Conservation (phyloP, 2,113 vertebrate species). For the Caretta caretta region DNA sequence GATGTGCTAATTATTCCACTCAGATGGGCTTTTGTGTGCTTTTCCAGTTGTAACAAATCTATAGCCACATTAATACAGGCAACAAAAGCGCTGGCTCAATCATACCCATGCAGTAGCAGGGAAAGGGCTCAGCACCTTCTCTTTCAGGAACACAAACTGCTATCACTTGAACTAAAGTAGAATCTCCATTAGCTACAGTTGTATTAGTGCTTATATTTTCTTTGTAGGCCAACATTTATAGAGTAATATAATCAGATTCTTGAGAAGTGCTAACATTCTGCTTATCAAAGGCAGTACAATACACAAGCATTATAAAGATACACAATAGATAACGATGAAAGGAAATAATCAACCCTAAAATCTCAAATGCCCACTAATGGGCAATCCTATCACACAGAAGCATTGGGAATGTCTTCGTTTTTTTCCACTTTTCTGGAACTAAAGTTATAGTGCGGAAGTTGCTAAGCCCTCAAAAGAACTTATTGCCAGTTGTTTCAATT, state of each 20-base stretch:
- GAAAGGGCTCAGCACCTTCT: background rate
- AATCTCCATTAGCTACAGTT: background rate
- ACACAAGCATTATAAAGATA: background rate
- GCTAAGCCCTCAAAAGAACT: background rate
- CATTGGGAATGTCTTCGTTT: accelerated
- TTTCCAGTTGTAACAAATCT: background rate
- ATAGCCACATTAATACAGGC: background rate
- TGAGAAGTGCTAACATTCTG: background rate
- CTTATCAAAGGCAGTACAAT: background rate
- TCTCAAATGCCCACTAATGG: background rate
- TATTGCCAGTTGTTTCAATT: background rate
- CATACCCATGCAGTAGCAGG: background rate
- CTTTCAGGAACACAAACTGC: background rate
- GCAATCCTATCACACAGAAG: background rate
- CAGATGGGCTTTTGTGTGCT: background rate
- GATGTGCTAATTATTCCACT: background rate
- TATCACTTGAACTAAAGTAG: background rate
- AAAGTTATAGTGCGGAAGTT: background rate
- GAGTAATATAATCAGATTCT: background rate
- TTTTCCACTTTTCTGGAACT: background rate
- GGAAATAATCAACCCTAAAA: background rate
- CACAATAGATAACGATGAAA: background rate
- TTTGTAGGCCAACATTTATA: background rate
- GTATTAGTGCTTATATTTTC: background rate
- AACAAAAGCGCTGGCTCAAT: background rate